phyloP scores from a whole-genome alignment of 92 coral and sea anemone species.

The Phymanthus crucifer region DNA sequence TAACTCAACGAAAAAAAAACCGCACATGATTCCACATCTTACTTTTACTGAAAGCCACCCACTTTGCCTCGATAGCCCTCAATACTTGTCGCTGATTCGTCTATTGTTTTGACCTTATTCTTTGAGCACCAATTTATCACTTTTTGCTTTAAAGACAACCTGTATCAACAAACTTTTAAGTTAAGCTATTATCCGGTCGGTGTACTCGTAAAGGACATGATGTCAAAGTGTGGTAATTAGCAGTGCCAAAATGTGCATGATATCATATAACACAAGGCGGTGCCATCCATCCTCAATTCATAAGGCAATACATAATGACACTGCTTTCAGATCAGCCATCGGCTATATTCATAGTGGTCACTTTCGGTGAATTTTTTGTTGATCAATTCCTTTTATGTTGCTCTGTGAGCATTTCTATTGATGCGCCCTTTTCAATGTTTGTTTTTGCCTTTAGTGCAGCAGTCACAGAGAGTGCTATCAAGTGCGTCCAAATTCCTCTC shows the following conservation, averaged over 20 bases:
- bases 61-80: not conserved
- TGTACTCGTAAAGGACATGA: not conserved
- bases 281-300: not conserved
- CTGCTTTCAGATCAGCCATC: not conserved
- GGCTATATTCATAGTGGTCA: not conserved
- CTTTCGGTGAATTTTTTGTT: not conserved
- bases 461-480: not conserved
- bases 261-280: not conserved
- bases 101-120: constrained; percentile 9
- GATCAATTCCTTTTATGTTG: not conserved
- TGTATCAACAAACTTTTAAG: constrained; percentile 4
- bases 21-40: not conserved
- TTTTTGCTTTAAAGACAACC: constrained; percentile 3
- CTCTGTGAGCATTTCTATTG: not conserved
- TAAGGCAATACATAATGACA: too few relatives aligned
- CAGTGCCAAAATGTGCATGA: not conserved
- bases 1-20: too few relatives aligned
- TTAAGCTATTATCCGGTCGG: constrained; percentile 10
- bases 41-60: not conserved
- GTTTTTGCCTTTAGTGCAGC: not conserved
- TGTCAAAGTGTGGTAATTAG: not conserved
- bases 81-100: not conserved
- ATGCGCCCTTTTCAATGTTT: not conserved
- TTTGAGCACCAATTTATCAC: constrained; percentile 1
- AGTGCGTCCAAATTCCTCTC: constrained; percentile 7